Conservation (phyloP, 1,140 invertebrate species). For the Procambarus clarkii region DNA sequence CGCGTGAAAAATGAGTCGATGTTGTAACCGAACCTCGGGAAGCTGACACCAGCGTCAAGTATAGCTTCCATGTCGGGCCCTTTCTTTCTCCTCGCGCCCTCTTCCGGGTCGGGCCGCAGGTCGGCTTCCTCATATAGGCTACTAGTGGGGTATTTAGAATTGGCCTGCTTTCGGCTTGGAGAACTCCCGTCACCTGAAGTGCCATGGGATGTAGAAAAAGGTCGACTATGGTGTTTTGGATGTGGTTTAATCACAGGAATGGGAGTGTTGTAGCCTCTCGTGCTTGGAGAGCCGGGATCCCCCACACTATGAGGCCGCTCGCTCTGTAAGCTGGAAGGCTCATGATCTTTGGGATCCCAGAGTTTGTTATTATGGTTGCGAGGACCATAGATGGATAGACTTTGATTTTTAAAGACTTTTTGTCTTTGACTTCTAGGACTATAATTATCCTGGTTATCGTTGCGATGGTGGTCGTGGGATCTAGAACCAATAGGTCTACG, state of each 20-base stretch:
- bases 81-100: constrained; percentile 10
- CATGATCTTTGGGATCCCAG: neutral
- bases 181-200: neutral
- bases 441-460: neutral
- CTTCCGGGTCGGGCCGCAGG: neutral
- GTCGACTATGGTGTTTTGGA: neutral
- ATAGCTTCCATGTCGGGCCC: constrained; percentile 22
- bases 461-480: neutral
- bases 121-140: neutral
- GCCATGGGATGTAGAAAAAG: too few species aligned
- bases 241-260: neutral
- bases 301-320: neutral
- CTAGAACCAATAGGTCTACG: neutral
- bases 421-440: neutral
- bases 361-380: too few species aligned
- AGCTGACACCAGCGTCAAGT: neutral
- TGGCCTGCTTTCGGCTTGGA: neutral
- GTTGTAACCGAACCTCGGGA: constrained; percentile 49
- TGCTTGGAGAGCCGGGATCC: neutral
- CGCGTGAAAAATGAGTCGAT: constrained; percentile 41
- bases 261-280: neutral
- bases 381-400: too few species aligned
- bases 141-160: neutral
- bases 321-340: neutral
- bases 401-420: too few species aligned